Base-by-base conservation (phyloP, 2,888 invertebrate species). In the Eubasilissa splendida region DNA sequence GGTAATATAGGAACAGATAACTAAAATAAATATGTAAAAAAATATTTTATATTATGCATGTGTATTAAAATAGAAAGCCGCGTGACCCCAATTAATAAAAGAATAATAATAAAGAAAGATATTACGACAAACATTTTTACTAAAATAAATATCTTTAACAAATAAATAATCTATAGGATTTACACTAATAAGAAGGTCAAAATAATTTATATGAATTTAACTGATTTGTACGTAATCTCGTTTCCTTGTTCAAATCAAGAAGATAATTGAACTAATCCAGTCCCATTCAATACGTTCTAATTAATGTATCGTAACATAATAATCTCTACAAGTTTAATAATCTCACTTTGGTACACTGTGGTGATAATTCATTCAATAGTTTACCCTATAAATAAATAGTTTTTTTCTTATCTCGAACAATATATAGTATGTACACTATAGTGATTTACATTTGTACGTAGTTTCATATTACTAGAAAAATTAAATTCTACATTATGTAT, bases 311-410 rank as follows among this genome's bases (percentile, higher is more conserved):
- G 33, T 11, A 10, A n/a, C 11, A 63, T 31, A 63, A 12, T 63
- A 10, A 63, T 63, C 22, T 50, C 76, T 80, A 80, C 22, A 89
- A 81, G 85, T 84, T 89, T 90, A 90, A 90, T 90, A 91, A 91
- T 91, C 91, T 91, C 91, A 91, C 91, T 91, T 91, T 91, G 91
- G 91, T 90, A 91, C 90, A 91, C 91, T 91, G 91, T 91, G 91
- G 90, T 90, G 68, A 78, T 78, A 70, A 59, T 71, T 56, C 60
- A 73, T 79, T 77, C 52, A 66, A 68, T 9, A 58, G 53, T 31
- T 56, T 56, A 56, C 50, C 9, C 10, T 42, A 53, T 78, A 22
- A 59, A 53, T 63, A 63, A 42, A 42, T 42, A 42, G 42, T 42
- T 42, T 42, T n/a, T 42, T 42, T 42, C 22, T 42, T 42, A 42